Evolutionary conservation across 2,113 vertebrate species (phyloP).

Genomic region (Cairina moschata): DNA sequence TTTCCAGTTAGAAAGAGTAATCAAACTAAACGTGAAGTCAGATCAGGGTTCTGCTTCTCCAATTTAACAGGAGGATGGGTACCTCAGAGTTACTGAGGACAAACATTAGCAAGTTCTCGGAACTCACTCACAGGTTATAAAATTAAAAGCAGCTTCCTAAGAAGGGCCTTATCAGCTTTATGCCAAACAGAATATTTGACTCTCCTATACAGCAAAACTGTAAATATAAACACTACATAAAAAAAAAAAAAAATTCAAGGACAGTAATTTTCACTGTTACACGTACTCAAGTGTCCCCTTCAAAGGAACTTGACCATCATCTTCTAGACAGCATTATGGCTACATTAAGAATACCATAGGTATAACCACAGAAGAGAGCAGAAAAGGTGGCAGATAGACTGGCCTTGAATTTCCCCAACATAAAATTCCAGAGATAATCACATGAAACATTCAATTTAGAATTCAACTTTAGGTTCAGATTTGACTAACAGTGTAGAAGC

Average conservation of each 20-base stretch:
- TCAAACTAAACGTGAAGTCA: not conserved
- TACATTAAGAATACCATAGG: not conserved
- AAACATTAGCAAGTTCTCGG: not conserved
- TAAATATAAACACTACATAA: not conserved
- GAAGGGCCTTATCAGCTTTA: not conserved
- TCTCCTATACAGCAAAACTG: not conserved
- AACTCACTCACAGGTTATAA: not conserved
- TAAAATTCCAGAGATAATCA: not conserved
- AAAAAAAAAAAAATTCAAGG: not conserved
- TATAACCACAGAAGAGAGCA: not conserved
- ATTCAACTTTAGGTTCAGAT: not conserved
- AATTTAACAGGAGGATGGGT: not conserved
- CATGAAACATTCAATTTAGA: not conserved
- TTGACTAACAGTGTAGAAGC: not conserved
- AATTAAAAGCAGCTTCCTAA: not conserved
- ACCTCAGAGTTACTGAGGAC: not conserved
- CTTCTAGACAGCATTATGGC: accelerated
- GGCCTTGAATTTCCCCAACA: not conserved
- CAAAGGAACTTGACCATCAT: not conserved
- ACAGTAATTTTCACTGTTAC: not conserved
- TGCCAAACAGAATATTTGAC: not conserved
- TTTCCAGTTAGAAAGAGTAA: not conserved
- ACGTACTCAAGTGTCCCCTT: not conserved
- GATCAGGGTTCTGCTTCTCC: not conserved
- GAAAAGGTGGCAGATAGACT: not conserved